These are phyloP conservation scores for Epirrhoe alternata DNA, from an alignment of 2,888 invertebrate genomes.

Conservation along the genomic window DNA sequence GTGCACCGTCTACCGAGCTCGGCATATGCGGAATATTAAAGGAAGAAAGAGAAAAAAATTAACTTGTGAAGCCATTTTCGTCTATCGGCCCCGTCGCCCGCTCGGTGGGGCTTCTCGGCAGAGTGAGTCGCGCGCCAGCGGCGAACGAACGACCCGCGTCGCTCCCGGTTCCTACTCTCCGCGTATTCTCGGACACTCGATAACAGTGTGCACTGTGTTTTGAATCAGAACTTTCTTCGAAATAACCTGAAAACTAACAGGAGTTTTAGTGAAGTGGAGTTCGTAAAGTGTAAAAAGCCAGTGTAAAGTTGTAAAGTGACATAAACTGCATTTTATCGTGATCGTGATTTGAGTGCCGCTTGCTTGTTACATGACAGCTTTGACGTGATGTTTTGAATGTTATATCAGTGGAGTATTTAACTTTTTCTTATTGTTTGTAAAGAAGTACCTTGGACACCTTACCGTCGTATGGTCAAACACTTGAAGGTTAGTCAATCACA, in stretches of 20 bases:
- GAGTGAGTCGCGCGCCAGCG: slow-evolving; percentile 73
- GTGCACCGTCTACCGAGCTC: slow-evolving; percentile 76
- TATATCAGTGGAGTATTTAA: slow-evolving; percentile 56
- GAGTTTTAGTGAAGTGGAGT: slow-evolving; percentile 70
- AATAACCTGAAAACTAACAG: slow-evolving; percentile 14
- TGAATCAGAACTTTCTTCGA: slow-evolving; percentile 29
- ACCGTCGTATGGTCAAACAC: slow-evolving; percentile 45
- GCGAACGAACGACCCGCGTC: slow-evolving; percentile 60
- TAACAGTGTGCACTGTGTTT: slow-evolving; percentile 66
- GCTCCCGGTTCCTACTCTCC: slow-evolving; percentile 50
- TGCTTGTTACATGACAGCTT: slow-evolving; percentile 60
- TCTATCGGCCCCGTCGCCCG: slow-evolving; percentile 80
- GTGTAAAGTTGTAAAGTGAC: slow-evolving; percentile 65
- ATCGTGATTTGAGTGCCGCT: slow-evolving; percentile 60
- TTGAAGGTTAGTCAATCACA: slow-evolving; percentile 48
- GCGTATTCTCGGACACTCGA: slow-evolving; percentile 67
- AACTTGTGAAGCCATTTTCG: slow-evolving; percentile 86
- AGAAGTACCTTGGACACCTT: slow-evolving; percentile 43
- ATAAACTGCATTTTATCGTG: slow-evolving; percentile 52
- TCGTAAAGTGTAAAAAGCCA: slow-evolving; percentile 55
- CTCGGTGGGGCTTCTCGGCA: slow-evolving; percentile 71
- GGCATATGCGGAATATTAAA: slow-evolving; percentile 85
- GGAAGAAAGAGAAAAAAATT: slow-evolving; percentile 86
- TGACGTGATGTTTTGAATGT: slow-evolving; percentile 52
- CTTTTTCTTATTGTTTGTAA: slow-evolving; percentile 54